Conservation (phyloP, 1,140 invertebrate species). For the Teleogryllus occipitalis region DNA sequence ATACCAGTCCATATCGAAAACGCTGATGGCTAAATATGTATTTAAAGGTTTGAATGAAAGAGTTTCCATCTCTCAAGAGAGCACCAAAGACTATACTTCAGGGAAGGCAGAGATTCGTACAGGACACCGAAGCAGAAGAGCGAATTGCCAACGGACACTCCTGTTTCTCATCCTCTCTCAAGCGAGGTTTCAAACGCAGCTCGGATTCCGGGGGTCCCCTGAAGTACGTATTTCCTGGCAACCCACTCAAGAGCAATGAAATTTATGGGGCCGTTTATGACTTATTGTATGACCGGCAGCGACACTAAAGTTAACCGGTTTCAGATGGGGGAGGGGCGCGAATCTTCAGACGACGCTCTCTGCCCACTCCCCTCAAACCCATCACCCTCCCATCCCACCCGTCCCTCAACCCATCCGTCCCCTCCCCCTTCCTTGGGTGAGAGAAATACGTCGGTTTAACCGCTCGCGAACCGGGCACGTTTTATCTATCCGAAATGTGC, state of each 20-base stretch:
- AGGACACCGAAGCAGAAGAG: no score
- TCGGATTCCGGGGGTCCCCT: background rate
- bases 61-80: no score
- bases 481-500: background rate
- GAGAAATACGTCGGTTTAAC: background rate
- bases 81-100: no score
- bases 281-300: background rate
- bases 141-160: no score
- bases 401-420: no score
- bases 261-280: background rate
- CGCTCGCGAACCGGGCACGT: background rate
- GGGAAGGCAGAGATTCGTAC: no score
- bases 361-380: no score
- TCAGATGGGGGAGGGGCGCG: background rate
- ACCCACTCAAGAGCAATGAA: background rate
- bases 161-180: background rate
- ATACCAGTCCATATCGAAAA: no score
- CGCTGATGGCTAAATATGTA: no score
- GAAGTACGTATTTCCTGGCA: background rate
- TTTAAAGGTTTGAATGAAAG: no score
- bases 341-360: no score
- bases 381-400: no score
- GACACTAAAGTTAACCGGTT: slow-evolving; percentile 1
- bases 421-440: background rate
- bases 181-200: background rate